These are phyloP conservation scores for Acanthoscelides obtectus DNA, from an alignment of 2,888 invertebrate genomes.

Conservation along the genomic window DNA sequence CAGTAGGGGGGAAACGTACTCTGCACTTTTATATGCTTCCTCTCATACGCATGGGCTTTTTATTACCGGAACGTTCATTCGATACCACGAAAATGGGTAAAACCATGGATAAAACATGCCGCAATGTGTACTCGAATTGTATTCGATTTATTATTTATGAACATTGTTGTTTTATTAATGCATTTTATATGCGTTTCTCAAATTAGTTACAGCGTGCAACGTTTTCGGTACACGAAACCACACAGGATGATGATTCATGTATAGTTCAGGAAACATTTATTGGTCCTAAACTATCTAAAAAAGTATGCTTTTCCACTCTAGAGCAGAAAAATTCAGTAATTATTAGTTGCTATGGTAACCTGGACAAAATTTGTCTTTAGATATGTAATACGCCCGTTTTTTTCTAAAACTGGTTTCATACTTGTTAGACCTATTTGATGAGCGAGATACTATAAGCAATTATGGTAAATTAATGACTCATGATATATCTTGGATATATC, in stretches of 20 bases:
- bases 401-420: no score
- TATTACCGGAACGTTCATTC: background rate
- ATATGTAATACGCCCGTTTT: no score
- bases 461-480: no score
- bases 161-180: background rate
- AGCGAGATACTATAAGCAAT: no score
- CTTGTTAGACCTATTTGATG: no score
- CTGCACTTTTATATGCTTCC: background rate
- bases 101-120: background rate
- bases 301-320: no score
- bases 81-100: background rate
- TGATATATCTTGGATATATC: no score
- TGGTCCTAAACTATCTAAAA: background rate
- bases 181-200: background rate
- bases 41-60: background rate
- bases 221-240: background rate
- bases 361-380: no score
- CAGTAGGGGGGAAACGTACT: background rate
- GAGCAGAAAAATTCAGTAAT: no score
- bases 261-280: background rate
- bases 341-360: no score
- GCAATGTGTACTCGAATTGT: background rate
- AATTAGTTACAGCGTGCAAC: background rate
- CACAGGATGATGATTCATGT: background rate
- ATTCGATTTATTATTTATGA: background rate